A percentile compares a stretch with the other conserved stretches of the same genome.
Evolutionary conservation across 2,888 invertebrate species (phyloP).

Genomic region (Anoplius nigerrimus): DNA sequence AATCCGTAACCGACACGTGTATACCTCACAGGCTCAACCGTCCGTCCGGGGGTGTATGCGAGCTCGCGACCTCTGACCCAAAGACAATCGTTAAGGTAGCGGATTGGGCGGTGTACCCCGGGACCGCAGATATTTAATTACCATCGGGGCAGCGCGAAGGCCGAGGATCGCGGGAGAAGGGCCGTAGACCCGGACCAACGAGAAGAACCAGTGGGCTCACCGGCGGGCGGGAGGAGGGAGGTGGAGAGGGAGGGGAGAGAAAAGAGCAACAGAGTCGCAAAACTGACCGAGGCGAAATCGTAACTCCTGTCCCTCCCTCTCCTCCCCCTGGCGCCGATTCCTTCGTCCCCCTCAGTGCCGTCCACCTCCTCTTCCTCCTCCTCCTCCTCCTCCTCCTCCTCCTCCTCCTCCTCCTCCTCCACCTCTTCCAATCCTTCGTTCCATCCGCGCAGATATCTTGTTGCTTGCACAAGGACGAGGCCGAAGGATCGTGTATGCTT

Average conservation of each 20-base stretch:
- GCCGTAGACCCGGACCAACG: neutral
- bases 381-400: neutral
- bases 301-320: conserved; percentile 48
- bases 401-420: neutral
- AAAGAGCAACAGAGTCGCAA: conserved; percentile 27
- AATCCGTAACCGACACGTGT: conserved; percentile 9
- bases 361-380: neutral
- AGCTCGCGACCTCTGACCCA: conserved; percentile 68
- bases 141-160: conserved; percentile 38
- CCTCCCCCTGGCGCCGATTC: conserved; percentile 5
- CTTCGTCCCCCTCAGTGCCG: neutral
- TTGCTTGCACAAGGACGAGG: conserved; percentile 1
- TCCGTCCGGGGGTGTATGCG: conserved; percentile 54
- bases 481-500: conserved; percentile 26
- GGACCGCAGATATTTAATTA: conserved; percentile 69
- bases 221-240: conserved; percentile 26
- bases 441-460: too few species aligned
- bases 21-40: conserved; percentile 16
- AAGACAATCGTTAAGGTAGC: conserved; percentile 73
- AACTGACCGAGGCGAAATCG: conserved; percentile 49
- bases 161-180: conserved; percentile 2
- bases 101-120: conserved; percentile 61
- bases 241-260: conserved; percentile 30
- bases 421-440: too few species aligned
- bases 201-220: too few species aligned